Percentiles rank a stretch among this genome's conserved stretches.
These are phyloP conservation scores for Salmo trutta DNA, from an alignment of 2,797 vertebrate species.

Conservation along the genomic window DNA sequence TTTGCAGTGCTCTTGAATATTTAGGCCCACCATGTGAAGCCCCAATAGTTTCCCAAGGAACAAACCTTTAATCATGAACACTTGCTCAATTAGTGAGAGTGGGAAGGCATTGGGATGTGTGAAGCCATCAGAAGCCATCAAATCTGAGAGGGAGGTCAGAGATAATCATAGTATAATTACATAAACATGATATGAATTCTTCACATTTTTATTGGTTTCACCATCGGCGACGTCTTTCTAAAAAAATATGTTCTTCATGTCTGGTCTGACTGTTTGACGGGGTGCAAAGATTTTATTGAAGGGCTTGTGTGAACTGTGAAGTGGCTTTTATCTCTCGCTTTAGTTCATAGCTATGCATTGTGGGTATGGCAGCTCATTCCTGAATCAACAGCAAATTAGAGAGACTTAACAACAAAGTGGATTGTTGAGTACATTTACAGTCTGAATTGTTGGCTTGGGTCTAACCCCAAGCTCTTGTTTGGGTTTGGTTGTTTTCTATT, in stretches of 20 bases:
- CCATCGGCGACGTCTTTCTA: slow-evolving; percentile 56
- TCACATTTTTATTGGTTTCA: slow-evolving; percentile 72
- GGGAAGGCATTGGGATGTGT: slow-evolving; percentile 52
- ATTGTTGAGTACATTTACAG: slow-evolving; percentile 27
- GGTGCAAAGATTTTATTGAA: slow-evolving; percentile 57
- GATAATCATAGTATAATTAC: slow-evolving; percentile 70
- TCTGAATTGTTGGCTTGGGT: background rate
- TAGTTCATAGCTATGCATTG: slow-evolving; percentile 11
- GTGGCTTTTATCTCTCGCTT: background rate
- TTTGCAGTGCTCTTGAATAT: background rate
- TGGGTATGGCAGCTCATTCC: slow-evolving; percentile 15
- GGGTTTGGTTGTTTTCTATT: background rate
- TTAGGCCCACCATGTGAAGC: slow-evolving; percentile 4
- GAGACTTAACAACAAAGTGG: slow-evolving; percentile 48
- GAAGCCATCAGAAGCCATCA: slow-evolving; percentile 58
- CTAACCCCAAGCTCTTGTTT: background rate
- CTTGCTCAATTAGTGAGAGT: slow-evolving; percentile 60
- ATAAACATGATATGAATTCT: slow-evolving; percentile 77
- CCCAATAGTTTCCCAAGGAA: slow-evolving; percentile 42
- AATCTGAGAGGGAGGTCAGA: slow-evolving; percentile 66
- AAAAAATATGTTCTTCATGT: slow-evolving; percentile 34
- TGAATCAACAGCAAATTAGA: slow-evolving; percentile 47
- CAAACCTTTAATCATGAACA: slow-evolving; percentile 65
- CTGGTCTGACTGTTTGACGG: slow-evolving; percentile 64
- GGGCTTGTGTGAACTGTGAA: slow-evolving; percentile 44